A percentile compares a stretch with the other conserved stretches of the same genome.
Conservation (phyloP, 37 sponge, comb jelly and placozoan genomes). For the Axinella damicornis region DNA sequence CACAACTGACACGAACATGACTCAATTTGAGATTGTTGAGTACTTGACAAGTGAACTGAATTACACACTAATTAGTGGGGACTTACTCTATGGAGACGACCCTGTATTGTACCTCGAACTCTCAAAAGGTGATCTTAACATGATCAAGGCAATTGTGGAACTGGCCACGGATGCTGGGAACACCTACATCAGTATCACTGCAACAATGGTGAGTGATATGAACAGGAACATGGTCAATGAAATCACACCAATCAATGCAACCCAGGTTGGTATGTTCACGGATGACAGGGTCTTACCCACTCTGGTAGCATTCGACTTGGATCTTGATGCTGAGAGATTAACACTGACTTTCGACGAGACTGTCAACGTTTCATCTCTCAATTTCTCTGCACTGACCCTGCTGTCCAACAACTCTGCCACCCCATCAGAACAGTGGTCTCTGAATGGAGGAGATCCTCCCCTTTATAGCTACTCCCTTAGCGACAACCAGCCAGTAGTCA, state of each 20-base stretch:
- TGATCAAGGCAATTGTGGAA: conserved; percentile 64
- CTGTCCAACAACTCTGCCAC: conserved; percentile 33
- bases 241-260: conserved; percentile 42
- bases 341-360: conserved; percentile 85
- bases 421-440: conserved; percentile 49
- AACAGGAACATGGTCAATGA: conserved; percentile 60
- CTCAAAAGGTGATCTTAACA: conserved; percentile 67
- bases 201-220: conserved; percentile 71
- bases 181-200: conserved; percentile 70
- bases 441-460: conserved; percentile 40
- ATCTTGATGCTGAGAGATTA: conserved; percentile 65
- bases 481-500: conserved; percentile 54
- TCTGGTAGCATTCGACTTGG: conserved; percentile 66
- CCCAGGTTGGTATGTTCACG: conserved; percentile 36
- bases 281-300: conserved; percentile 58
- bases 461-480: conserved; percentile 57
- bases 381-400: conserved; percentile 61
- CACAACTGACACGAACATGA: conserved; percentile 35
- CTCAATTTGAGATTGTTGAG: conserved; percentile 24
- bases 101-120: conserved; percentile 67
- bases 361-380: conserved; percentile 77
- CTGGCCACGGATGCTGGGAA: conserved; percentile 47
- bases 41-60: conserved; percentile 50
- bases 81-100: conserved; percentile 49
- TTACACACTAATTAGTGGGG: conserved; percentile 62